Evolutionary conservation across 92 coral and sea anemone genomes (phyloP).

Genomic region (Virgularia gustaviana): DNA sequence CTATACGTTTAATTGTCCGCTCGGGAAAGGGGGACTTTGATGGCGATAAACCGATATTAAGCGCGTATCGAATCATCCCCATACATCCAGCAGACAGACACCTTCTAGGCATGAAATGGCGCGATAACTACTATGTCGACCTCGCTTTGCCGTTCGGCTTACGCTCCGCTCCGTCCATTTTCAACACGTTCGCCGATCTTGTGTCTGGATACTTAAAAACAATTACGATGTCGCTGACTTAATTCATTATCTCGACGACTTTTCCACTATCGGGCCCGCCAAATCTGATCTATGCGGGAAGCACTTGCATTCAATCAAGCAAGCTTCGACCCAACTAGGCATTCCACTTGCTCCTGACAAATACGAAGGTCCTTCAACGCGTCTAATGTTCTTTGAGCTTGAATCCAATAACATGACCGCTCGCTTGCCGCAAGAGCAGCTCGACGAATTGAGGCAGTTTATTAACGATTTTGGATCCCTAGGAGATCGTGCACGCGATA

Average conservation of each 20-base stretch:
- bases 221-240: neutral
- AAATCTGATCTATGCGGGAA: neutral
- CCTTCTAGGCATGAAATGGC: too few species aligned
- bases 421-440: slow-evolving; percentile 5
- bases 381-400: slow-evolving; percentile 23
- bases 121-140: neutral
- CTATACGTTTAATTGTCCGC: neutral
- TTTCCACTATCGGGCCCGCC: slow-evolving; percentile 24
- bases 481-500: too few species aligned
- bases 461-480: neutral
- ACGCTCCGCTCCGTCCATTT: neutral
- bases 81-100: neutral
- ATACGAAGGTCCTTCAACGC: slow-evolving; percentile 18
- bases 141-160: neutral
- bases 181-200: neutral
- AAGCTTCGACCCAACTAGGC: neutral
- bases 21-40: neutral
- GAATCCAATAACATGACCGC: neutral
- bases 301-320: neutral
- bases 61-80: neutral
- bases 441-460: neutral
- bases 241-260: slow-evolving; percentile 30
- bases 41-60: neutral
- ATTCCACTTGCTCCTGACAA: slow-evolving; percentile 31
- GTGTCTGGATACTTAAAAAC: neutral